phyloP scores from a whole-genome alignment of 1,140 invertebrate genomes.

The Drosophila sturtevanti region DNA sequence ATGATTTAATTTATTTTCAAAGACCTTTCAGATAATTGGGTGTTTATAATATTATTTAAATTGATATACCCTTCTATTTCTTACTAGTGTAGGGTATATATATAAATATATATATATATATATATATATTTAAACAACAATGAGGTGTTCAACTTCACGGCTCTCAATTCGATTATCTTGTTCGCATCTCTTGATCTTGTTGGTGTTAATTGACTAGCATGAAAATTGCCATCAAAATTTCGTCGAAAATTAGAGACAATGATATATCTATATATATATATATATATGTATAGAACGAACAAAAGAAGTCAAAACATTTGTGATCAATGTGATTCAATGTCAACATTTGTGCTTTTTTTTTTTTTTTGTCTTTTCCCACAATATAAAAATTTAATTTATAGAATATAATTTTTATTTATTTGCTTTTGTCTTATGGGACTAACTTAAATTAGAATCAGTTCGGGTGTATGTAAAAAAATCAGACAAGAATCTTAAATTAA shows the following conservation, averaged over 20 bases:
- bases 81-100: neutral
- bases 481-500: neutral
- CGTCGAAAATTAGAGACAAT: slow-evolving; percentile 2
- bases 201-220: slow-evolving; percentile 46
- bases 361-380: neutral
- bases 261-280: neutral
- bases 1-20: too few relatives aligned
- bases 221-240: slow-evolving; percentile 30
- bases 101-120: too few relatives aligned
- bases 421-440: slow-evolving; percentile 37
- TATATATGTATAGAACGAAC: slow-evolving; percentile 16
- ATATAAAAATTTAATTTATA: neutral
- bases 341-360: slow-evolving; percentile 8
- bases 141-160: slow-evolving; percentile 45
- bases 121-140: neutral
- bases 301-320: slow-evolving; percentile 1
- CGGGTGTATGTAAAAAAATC: slow-evolving; percentile 31
- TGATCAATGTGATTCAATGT: slow-evolving; percentile 59
- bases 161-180: slow-evolving; percentile 51
- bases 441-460: slow-evolving; percentile 74
- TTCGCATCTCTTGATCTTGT: slow-evolving; percentile 20
- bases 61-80: neutral
- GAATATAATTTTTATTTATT: slow-evolving; percentile 1
- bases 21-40: too few relatives aligned
- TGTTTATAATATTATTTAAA: neutral